phyloP scores from a whole-genome alignment of 2,113 vertebrate species.

The Hemiprocne comata region DNA sequence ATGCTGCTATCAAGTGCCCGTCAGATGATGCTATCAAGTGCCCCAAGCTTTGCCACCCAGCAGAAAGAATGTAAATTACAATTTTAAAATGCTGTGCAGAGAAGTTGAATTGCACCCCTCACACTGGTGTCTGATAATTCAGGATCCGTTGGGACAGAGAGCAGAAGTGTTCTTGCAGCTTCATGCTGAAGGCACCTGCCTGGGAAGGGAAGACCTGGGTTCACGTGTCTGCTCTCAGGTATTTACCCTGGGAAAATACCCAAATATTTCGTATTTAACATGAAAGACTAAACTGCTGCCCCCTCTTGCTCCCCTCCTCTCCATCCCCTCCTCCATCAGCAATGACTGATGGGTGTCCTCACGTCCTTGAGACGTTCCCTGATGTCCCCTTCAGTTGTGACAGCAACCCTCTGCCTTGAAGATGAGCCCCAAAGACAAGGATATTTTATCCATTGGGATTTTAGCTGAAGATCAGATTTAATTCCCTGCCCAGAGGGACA shows the following conservation, averaged over 20 bases:
- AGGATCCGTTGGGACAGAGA: neutral
- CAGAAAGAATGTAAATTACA: neutral
- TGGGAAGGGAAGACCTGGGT: neutral
- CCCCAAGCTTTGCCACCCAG: neutral
- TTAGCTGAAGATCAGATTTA: neutral
- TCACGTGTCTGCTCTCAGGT: neutral
- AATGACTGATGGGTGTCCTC: neutral
- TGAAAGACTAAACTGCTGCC: neutral
- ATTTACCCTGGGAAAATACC: too few species aligned
- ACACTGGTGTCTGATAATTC: neutral
- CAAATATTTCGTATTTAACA: neutral
- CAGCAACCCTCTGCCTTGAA: neutral
- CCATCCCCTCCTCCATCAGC: neutral
- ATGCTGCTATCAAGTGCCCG: neutral
- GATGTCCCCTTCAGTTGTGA: neutral
- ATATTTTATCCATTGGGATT: accelerated
- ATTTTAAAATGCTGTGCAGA: neutral
- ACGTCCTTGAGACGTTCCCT: neutral
- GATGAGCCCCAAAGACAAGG: neutral
- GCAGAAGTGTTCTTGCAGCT: neutral
- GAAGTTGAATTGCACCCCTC: neutral
- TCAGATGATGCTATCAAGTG: neutral
- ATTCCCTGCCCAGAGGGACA: neutral
- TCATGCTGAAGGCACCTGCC: neutral
- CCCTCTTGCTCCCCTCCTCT: neutral